phyloP scores from a whole-genome alignment of 2,888 invertebrate species.

The Scelioninae gen. 2 region DNA sequence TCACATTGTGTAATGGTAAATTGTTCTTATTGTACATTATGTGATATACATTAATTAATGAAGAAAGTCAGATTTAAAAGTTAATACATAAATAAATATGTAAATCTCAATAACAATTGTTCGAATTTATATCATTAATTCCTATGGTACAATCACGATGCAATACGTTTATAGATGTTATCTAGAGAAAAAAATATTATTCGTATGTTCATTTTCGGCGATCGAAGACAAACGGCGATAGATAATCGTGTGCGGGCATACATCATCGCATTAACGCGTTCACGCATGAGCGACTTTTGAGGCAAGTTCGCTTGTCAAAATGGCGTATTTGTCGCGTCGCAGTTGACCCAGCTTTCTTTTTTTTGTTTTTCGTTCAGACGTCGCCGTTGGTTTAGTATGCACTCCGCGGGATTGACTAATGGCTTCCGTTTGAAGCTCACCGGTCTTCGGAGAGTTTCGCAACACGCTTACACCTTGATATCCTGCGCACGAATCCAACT shows the following conservation, averaged over 20 bases:
- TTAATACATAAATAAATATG: too few relatives aligned
- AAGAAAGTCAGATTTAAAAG: too few relatives aligned
- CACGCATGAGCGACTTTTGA: conserved; percentile 40
- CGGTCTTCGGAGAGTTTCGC: conserved; percentile 37
- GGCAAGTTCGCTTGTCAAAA: conserved; percentile 10
- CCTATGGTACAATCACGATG: too few relatives aligned
- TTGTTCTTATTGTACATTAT: too few relatives aligned
- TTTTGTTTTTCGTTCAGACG: too few relatives aligned
- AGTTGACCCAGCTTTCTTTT: conserved; percentile 40
- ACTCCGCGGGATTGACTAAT: conserved; percentile 64
- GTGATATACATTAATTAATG: too few relatives aligned
- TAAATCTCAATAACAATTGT: too few relatives aligned
- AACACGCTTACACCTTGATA: conserved; percentile 43
- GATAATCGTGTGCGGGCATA: conserved; percentile 1
- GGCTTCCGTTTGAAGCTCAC: conserved; percentile 60
- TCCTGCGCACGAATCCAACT: conserved; percentile 50
- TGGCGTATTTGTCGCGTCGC: conserved; percentile 32
- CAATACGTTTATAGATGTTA: too few relatives aligned
- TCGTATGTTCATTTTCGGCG: neutral
- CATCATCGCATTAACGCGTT: conserved; percentile 32
- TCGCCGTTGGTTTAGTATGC: conserved; percentile 63
- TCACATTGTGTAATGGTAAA: too few relatives aligned
- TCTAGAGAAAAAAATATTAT: too few relatives aligned
- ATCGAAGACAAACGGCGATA: neutral
- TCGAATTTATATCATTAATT: too few relatives aligned